These are phyloP conservation scores for Sylvilagus floridanus DNA, from an alignment of 2,797 vertebrate species.

Conservation along the genomic window DNA sequence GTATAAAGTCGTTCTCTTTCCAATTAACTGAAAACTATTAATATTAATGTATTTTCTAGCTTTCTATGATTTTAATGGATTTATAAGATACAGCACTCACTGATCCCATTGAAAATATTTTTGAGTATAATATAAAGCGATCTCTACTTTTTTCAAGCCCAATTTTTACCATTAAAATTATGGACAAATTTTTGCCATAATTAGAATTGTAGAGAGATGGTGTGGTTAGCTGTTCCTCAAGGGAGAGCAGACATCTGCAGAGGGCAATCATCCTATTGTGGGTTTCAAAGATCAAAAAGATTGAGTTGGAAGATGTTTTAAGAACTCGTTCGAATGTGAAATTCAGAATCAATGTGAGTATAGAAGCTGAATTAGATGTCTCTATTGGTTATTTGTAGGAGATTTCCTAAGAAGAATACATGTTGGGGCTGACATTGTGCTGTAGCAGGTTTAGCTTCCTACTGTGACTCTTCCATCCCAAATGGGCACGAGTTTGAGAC, in stretches of 20 bases:
- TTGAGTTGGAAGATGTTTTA: neutral
- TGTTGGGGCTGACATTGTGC: no score
- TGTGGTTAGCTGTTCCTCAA: neutral
- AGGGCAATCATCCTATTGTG: neutral
- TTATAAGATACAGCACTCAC: neutral
- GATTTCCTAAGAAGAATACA: conserved; percentile 28
- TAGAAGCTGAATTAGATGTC: conserved; percentile 1
- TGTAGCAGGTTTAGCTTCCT: no score
- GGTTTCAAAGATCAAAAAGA: neutral
- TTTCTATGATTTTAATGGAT: conserved; percentile 14
- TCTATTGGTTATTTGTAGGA: conserved; percentile 7
- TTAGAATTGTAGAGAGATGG: neutral
- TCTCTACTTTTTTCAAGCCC: neutral
- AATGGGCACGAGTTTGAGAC: no score
- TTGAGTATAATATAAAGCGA: neutral
- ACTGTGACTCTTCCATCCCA: no score
- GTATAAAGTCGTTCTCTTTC: neutral
- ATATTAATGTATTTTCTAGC: neutral
- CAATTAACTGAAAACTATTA: conserved; percentile 18
- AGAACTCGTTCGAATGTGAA: neutral
- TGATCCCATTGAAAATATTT: neutral
- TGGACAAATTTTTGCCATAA: neutral
- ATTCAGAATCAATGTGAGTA: neutral
- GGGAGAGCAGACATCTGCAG: neutral
- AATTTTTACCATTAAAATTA: neutral